These are phyloP conservation scores for Protobothrops flavoviridis DNA, from an alignment of 2,113 vertebrate species.

Conservation along the genomic window DNA sequence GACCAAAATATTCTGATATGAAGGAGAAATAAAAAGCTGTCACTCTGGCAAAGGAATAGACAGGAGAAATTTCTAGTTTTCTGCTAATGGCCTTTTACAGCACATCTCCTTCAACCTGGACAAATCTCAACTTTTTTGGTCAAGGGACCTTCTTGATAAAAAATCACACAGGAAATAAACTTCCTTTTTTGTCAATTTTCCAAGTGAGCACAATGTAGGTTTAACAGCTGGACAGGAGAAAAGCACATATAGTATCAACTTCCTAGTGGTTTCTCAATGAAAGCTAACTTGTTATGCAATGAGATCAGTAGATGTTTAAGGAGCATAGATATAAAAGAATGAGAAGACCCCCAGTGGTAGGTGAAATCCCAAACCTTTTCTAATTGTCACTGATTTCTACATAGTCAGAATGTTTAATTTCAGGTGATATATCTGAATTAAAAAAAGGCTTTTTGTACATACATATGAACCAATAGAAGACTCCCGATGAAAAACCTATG, in stretches of 20 bases:
- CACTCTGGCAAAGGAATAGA: background rate
- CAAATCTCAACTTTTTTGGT: background rate
- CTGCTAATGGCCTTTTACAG: background rate
- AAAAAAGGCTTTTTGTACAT: constrained; percentile 16
- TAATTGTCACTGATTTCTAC: background rate
- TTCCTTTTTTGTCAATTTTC: background rate
- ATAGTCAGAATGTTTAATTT: constrained; percentile 22
- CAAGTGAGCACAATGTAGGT: background rate
- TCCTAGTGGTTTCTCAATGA: background rate
- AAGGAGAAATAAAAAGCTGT: background rate
- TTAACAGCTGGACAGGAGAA: background rate
- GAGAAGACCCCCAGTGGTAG: background rate
- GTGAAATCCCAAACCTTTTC: background rate
- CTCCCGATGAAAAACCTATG: constrained; percentile 7
- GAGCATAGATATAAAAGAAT: background rate
- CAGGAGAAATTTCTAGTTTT: background rate
- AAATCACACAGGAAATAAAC: background rate
- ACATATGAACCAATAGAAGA: constrained; percentile 12
- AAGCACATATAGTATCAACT: background rate
- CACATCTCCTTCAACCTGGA: background rate
- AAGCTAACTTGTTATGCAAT: background rate
- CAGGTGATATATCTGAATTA: constrained; percentile 10
- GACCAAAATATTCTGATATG: background rate
- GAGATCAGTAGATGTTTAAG: background rate
- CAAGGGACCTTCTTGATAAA: background rate